Conservation (phyloP, 2,888 invertebrate species). For the Stratiomys singularior region DNA sequence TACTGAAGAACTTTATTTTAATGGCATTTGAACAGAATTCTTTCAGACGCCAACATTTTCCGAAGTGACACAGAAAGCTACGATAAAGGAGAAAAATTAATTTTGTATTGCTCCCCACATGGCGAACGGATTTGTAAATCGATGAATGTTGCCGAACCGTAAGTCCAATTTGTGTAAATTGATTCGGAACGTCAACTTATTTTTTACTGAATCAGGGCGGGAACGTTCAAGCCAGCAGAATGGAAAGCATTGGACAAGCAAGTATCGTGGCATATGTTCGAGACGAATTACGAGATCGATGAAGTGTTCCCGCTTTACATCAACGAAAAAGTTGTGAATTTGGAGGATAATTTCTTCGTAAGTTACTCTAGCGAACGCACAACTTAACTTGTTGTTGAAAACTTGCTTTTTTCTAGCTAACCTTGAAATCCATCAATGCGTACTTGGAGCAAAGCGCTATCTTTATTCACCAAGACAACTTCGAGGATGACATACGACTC, state of each 20-base stretch:
- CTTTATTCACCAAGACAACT: slow-evolving; percentile 78
- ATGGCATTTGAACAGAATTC: slow-evolving; percentile 50
- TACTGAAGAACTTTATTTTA: not conserved
- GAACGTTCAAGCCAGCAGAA: slow-evolving; percentile 73
- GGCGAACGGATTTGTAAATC: slow-evolving; percentile 55
- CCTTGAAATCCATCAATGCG: slow-evolving; percentile 69
- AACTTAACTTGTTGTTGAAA: not conserved
- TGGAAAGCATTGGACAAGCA: slow-evolving; percentile 79
- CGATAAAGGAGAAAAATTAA: slow-evolving; percentile 70
- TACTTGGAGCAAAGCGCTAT: slow-evolving; percentile 71
- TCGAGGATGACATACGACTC: slow-evolving; percentile 71
- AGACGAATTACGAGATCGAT: slow-evolving; percentile 81
- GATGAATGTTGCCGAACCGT: slow-evolving; percentile 4
- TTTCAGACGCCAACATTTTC: slow-evolving; percentile 70
- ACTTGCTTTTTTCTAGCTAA: slow-evolving; percentile 58
- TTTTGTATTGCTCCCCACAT: slow-evolving; percentile 71
- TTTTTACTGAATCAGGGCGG: slow-evolving; percentile 64
- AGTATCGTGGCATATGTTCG: slow-evolving; percentile 80
- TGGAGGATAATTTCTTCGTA: slow-evolving; percentile 62
- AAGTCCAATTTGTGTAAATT: not conserved
- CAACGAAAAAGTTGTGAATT: slow-evolving; percentile 62
- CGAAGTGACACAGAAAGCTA: slow-evolving; percentile 68
- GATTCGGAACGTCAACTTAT: not conserved
- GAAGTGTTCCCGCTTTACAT: slow-evolving; percentile 77
- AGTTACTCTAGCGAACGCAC: too few relatives aligned